Base-by-base conservation (phyloP, 2,113 vertebrate genomes). In the Felis chaus region DNA sequence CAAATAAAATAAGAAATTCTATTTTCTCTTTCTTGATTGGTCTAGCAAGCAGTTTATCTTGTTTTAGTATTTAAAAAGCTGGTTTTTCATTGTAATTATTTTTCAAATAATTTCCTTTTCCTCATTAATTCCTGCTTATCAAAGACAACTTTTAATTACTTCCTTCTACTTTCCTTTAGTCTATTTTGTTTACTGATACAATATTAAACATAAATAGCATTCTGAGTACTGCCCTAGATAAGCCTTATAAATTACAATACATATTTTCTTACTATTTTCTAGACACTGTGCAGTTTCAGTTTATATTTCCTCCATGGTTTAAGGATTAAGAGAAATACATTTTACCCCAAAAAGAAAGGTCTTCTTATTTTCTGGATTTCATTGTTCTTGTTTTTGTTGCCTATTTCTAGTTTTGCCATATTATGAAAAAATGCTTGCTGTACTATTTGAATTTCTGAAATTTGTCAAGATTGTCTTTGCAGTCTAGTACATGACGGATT, bases 371-470 rank as follows among this genome's bases (percentile, higher is more conserved):
- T 63, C 61, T 85, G 16, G 19, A 27, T 19, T 85, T 88, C 71
- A 3, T 69, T 92, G 16, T 69, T 94, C 19, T 93, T 74, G 33
- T n/a, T 94, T 45, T 84, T 95, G 29, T 92, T 68, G 9, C 68
- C 79, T 81, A 74, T 63, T 87, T 96, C 27, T 61, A 90, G 57
- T 61, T 88, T 94, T 94, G 16, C 86, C 33, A 39, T 80, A 80
- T 80, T 95, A 89, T 81, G 57, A 93, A 76, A 97, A 97, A 79
- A 87, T 88, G 12, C 80, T 79, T 95, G 15, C 89, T 92, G 2
- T 78, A 76, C 25, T 66, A 82, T 87, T 87, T 93, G n/a, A 96
- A 21, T 57, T 81, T 83, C 84, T 74, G 1, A 79, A 94, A 87
- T 48, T 14, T 90, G 82, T 71, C 53, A 18, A 94, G 11, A 36